Conservation (phyloP, 2,113 vertebrate species). For the Antechinus stuartii region DNA sequence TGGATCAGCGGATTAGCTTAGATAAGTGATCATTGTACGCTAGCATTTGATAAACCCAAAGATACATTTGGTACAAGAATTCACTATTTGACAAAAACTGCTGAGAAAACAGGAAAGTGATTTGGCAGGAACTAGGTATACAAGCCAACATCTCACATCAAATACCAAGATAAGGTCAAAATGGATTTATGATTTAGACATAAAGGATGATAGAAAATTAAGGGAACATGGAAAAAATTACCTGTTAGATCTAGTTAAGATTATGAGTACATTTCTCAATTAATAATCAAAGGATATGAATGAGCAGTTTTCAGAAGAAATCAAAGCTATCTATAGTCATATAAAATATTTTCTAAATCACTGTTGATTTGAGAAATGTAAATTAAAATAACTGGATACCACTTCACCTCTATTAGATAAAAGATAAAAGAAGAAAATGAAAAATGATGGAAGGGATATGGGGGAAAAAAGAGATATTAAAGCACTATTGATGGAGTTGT, state of each 20-base stretch:
- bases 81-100: neutral
- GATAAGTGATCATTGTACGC: neutral
- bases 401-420: neutral
- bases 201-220: neutral
- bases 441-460: neutral
- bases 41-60: neutral
- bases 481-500: neutral
- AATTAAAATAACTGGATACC: neutral
- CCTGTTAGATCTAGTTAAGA: neutral
- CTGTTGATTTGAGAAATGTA: neutral
- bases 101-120: neutral
- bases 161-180: neutral
- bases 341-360: neutral
- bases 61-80: neutral
- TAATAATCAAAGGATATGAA: neutral
- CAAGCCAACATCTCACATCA: neutral
- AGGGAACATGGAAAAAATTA: neutral
- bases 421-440: neutral
- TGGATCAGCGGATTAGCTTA: neutral
- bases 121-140: neutral
- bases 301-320: neutral
- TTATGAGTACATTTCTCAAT: neutral
- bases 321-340: neutral
- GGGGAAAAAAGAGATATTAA: neutral
- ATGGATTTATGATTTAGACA: neutral